A percentile compares a stretch with the other conserved stretches of the same genome.
Conservation (phyloP, 2,888 invertebrate genomes). For the Plagodis pulveraria region DNA sequence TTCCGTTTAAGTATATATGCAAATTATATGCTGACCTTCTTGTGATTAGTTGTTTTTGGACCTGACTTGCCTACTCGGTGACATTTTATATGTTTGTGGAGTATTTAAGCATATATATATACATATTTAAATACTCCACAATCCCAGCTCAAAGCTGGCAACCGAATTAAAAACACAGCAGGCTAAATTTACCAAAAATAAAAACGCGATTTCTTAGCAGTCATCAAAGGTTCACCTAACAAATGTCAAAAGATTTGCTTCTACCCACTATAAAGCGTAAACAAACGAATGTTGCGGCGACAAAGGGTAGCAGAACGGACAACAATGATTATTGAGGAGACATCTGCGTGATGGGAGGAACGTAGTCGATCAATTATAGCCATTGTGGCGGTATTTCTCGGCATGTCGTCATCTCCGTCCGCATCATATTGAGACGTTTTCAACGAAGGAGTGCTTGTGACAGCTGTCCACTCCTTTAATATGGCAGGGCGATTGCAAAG, state of each 20-base stretch:
- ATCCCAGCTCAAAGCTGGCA: not conserved
- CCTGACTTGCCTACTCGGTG: too few relatives aligned
- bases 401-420: conserved; percentile 30
- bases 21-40: too few relatives aligned
- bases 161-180: not conserved
- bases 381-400: conserved; percentile 63
- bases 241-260: conserved; percentile 66
- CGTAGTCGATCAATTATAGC: conserved; percentile 77
- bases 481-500: not conserved
- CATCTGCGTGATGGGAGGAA: conserved; percentile 65
- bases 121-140: too few relatives aligned
- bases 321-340: conserved; percentile 38
- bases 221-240: conserved; percentile 34
- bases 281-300: conserved; percentile 61
- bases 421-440: conserved; percentile 60
- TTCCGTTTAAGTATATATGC: too few relatives aligned
- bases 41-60: too few relatives aligned
- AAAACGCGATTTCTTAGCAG: not conserved
- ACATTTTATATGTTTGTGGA: too few relatives aligned
- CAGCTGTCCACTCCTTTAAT: not conserved
- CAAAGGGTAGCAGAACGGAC: conserved; percentile 49
- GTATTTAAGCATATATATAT: too few relatives aligned
- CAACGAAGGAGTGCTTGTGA: conserved; percentile 1
- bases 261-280: conserved; percentile 61
- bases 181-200: not conserved